Evolutionary conservation across 2,888 invertebrate genomes (phyloP).

Genomic region (Meteorus cinctellus): DNA sequence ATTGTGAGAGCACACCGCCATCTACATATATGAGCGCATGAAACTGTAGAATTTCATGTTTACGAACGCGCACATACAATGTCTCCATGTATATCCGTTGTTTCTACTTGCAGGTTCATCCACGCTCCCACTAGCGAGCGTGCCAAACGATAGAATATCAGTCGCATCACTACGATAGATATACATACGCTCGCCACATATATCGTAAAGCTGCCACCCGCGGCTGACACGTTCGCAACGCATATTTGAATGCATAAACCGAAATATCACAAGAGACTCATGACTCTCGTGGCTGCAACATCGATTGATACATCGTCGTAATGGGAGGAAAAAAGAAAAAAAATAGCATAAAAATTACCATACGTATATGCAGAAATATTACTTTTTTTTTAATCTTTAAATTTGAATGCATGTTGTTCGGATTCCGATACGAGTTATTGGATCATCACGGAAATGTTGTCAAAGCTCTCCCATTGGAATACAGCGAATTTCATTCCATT

Average conservation of each 20-base stretch:
- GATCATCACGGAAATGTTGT: conserved; percentile 6
- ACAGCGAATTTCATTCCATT: not conserved
- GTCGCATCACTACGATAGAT: conserved; percentile 38
- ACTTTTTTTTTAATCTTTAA: not conserved
- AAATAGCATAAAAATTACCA: not conserved
- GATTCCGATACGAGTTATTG: not conserved
- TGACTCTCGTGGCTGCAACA: conserved; percentile 30
- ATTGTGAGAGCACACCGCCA: not conserved
- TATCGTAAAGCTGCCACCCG: conserved; percentile 38
- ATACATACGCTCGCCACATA: conserved; percentile 28
- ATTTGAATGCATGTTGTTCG: not conserved
- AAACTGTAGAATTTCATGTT: conserved; percentile 32
- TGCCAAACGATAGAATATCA: conserved; percentile 42
- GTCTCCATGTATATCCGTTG: conserved; percentile 27
- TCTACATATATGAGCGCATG: conserved; percentile 7
- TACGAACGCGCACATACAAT: conserved; percentile 32
- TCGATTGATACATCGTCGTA: conserved; percentile 37
- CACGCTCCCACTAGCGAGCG: conserved; percentile 21
- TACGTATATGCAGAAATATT: not conserved
- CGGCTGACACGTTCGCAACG: conserved; percentile 45
- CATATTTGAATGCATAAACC: conserved; percentile 47
- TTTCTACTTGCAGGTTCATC: conserved; percentile 28
- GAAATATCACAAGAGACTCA: conserved; percentile 38
- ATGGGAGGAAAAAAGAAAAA: not conserved
- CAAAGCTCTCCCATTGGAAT: not conserved